Evolutionary conservation across 2,113 vertebrate genomes (phyloP).

Genomic region (Corvus moneduloides): DNA sequence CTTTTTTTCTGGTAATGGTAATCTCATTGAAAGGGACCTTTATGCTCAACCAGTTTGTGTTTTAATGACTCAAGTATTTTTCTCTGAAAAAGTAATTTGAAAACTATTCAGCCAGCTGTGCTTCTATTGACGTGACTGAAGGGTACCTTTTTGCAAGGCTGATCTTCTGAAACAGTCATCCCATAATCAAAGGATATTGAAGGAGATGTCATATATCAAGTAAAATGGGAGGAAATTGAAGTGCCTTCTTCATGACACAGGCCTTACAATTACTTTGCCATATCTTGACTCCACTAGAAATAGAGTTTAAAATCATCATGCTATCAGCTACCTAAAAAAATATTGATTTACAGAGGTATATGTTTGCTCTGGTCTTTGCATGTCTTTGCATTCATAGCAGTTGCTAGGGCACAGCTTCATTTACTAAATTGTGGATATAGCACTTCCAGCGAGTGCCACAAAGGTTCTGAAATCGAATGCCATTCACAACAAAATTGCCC

Average conservation of each 20-base stretch:
- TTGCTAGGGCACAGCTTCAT: neutral
- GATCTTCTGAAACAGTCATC: neutral
- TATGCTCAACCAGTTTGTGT: neutral
- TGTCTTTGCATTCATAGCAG: neutral
- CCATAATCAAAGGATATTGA: neutral
- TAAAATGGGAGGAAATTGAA: neutral
- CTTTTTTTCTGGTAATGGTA: neutral
- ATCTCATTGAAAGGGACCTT: neutral
- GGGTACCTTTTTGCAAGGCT: neutral
- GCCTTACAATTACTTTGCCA: neutral
- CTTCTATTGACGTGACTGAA: neutral
- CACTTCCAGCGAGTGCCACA: neutral
- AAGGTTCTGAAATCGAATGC: neutral
- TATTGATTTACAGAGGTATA: neutral
- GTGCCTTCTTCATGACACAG: neutral
- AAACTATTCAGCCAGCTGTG: constrained; percentile 4
- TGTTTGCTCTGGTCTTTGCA: neutral
- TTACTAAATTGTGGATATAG: neutral
- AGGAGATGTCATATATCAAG: neutral
- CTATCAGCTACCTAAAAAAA: neutral
- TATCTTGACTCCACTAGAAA: neutral
- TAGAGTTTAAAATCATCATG: neutral
- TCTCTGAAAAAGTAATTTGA: constrained; percentile 1
- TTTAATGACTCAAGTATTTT: constrained; percentile 8
- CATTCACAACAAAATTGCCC: neutral